Evolutionary conservation across 1,140 invertebrate genomes (phyloP), one percentile per base, ranked within the genome.

Genomic region (Cydia strobilella): DNA sequence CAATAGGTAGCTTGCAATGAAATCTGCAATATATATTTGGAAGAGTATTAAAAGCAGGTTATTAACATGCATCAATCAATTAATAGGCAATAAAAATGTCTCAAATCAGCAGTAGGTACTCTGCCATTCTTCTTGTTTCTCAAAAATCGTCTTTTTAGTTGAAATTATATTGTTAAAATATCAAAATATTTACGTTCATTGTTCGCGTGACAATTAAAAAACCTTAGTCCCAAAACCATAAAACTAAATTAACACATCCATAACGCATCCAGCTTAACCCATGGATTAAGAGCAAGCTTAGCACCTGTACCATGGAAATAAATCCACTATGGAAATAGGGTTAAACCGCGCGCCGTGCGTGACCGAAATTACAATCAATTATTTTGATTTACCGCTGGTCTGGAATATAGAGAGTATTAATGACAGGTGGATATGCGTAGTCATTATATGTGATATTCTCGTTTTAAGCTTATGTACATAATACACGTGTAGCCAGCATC

Each of bases 321-420:
- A 59, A 59, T 23, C 10, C 54, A 23, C 54, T 59, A 20, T 59
- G 54, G 54, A 59, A 23, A 59, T 59, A 59, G 54, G 18, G 54
- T 59, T 59, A 18, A 18, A 59, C 54, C 54, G 20, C 54, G 51
- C n/a, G n/a, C 3, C 2, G 48, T 51, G 54, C 20, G 54, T 59
- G 54, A 23, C 20, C 18, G 18, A 59, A 59, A 59, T 59, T 20
- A 23, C 9, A 23, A 59, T 59, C 6, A 10, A 23, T 59, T 59
- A 23, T 23, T 59, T 23, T 59, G 54, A 59, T 59, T 59, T 59
- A 59, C 15, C 15, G 9, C 45, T n/a, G 9, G 45, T 48, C 35
- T 15, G n/a, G 15, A 18, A 54, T 18, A 54, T 20, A 18, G 54
- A 9, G 20, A 59, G 18, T 59, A 59, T 12, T 59, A 23, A 23